Evolutionary conservation across 2,113 vertebrate species (phyloP).

Genomic region (Coregonus clupeaformis): DNA sequence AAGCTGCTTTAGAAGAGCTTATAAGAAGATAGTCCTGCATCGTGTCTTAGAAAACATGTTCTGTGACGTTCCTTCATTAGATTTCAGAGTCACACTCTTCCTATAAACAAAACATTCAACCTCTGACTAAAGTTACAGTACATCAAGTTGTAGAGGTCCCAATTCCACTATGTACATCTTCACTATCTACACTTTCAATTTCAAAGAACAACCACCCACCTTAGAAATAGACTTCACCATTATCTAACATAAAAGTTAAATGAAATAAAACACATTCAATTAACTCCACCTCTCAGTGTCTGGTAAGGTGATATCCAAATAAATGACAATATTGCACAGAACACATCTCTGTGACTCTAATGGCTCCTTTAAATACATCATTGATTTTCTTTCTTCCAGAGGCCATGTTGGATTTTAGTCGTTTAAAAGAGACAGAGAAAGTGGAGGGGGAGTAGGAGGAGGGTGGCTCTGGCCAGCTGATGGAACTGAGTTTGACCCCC

Average conservation of each 20-base stretch:
- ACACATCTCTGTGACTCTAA: slow-evolving; percentile 62
- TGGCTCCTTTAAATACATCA: slow-evolving; percentile 63
- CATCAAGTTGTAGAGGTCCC: slow-evolving; percentile 41
- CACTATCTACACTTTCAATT: slow-evolving; percentile 64
- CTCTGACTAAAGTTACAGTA: slow-evolving; percentile 51
- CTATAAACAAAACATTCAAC: slow-evolving; percentile 36
- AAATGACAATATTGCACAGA: slow-evolving; percentile 61
- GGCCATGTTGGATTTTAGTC: slow-evolving; percentile 30
- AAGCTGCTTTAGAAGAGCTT: slow-evolving; percentile 68
- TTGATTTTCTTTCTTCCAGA: slow-evolving; percentile 69
- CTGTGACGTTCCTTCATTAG: slow-evolving; percentile 53
- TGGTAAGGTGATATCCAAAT: slow-evolving; percentile 57
- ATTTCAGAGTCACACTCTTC: slow-evolving; percentile 41
- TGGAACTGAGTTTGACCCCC: slow-evolving; percentile 76
- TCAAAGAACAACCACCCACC: slow-evolving; percentile 26
- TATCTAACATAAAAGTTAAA: slow-evolving; percentile 20
- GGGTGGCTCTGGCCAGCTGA: slow-evolving; percentile 63
- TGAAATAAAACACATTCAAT: slow-evolving; percentile 37
- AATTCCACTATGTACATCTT: slow-evolving; percentile 32
- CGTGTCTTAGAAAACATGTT: slow-evolving; percentile 58
- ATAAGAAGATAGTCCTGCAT: slow-evolving; percentile 62
- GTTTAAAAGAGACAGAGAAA: slow-evolving; percentile 10
- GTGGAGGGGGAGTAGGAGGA: slow-evolving; percentile 44
- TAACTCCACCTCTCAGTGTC: not conserved
- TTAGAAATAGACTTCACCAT: too few species aligned